Percentiles rank a stretch among this genome's conserved stretches.
These are phyloP conservation scores for Pinna nobilis DNA, from an alignment of 1,140 invertebrate species.

Conservation along the genomic window DNA sequence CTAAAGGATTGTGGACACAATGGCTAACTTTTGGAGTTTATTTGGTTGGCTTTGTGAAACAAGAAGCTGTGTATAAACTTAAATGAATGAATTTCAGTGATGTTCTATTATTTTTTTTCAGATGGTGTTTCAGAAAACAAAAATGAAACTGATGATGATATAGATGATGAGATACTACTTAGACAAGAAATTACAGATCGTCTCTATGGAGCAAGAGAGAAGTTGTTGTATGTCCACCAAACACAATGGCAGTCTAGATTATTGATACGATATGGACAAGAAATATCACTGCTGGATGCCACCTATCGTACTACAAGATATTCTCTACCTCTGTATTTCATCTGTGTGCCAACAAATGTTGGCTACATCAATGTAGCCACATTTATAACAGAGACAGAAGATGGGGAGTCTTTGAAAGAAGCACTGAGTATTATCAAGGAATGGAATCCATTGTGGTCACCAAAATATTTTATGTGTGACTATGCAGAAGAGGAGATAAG, in stretches of 20 bases:
- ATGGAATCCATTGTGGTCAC: conserved; percentile 32
- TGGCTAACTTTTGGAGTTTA: too few species aligned
- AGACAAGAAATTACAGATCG: too few species aligned
- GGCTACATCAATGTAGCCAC: conserved; percentile 29
- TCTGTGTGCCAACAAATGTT: conserved; percentile 38
- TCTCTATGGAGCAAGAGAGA: too few species aligned
- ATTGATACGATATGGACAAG: conserved; percentile 14
- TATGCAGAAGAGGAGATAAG: conserved; percentile 34
- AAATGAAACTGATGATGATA: too few species aligned
- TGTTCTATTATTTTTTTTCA: too few species aligned
- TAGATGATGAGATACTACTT: too few species aligned
- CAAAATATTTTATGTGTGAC: conserved; percentile 35
- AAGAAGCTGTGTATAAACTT: too few species aligned
- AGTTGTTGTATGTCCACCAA: conserved; percentile 25
- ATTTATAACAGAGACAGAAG: conserved; percentile 30
- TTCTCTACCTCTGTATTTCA: conserved; percentile 28
- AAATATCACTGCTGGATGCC: conserved; percentile 25
- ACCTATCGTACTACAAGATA: conserved; percentile 35
- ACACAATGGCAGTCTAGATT: conserved; percentile 15
- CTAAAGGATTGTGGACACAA: too few species aligned
- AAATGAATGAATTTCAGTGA: too few species aligned
- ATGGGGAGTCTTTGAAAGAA: conserved; percentile 13
- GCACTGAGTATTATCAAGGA: conserved; percentile 17
- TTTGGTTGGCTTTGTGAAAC: too few species aligned
- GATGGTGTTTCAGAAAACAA: too few species aligned